Percentiles rank a stretch among this genome's conserved stretches.
Conservation (phyloP, 2,797 vertebrate species). For the Ambastaia sidthimunki region DNA sequence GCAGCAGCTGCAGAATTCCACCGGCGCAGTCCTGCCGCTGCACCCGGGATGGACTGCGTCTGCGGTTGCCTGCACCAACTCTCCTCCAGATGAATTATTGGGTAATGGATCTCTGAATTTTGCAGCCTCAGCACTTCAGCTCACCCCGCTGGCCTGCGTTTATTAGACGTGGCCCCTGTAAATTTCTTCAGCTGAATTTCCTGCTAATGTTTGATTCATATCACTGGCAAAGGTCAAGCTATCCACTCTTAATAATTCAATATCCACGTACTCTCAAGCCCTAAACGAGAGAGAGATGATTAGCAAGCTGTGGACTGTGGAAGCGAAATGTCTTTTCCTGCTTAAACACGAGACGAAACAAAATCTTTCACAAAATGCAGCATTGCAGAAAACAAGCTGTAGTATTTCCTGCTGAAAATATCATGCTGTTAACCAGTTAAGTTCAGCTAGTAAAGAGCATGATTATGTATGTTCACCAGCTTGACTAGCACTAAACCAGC, state of each 20-base stretch:
- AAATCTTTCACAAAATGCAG: constrained; percentile 25
- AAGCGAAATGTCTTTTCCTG: constrained; percentile 20
- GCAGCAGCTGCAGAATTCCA: constrained; percentile 21
- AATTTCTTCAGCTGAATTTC: constrained; percentile 63
- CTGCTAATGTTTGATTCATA: constrained; percentile 64
- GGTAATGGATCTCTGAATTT: constrained; percentile 67
- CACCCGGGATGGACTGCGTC: constrained; percentile 20
- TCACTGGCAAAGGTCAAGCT: constrained; percentile 62
- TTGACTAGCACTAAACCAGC: neutral
- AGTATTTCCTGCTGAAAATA: neutral
- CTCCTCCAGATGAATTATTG: constrained; percentile 68
- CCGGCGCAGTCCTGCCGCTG: constrained; percentile 24
- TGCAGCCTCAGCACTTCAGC: constrained; percentile 71
- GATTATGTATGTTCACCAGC: neutral
- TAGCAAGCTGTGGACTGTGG: constrained; percentile 25
- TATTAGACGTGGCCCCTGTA: constrained; percentile 67
- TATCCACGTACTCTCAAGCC: constrained; percentile 37
- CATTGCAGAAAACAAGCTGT: constrained; percentile 9
- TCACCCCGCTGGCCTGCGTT: constrained; percentile 66
- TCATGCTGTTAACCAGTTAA: neutral
- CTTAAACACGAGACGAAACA: constrained; percentile 21
- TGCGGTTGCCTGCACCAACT: constrained; percentile 3
- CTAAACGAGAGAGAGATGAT: constrained; percentile 26
- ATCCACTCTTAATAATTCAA: constrained; percentile 65
- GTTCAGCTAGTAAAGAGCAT: constrained; percentile 2